These are phyloP conservation scores for Parnassius glacialis DNA, from an alignment of 2,888 invertebrate species.

Conservation along the genomic window DNA sequence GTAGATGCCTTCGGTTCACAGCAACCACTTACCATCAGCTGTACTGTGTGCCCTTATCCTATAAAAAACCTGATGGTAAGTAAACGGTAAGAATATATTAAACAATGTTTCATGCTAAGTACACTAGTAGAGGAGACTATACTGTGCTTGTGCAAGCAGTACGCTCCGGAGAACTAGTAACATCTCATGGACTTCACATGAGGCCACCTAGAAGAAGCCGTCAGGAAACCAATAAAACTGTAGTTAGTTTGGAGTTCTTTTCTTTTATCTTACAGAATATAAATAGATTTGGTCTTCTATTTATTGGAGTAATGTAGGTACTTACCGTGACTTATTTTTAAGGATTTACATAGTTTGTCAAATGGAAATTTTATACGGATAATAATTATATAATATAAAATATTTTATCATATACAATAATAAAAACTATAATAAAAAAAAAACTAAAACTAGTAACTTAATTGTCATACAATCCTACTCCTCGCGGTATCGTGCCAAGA, in stretches of 20 bases:
- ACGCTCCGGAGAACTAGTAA: conserved; percentile 80
- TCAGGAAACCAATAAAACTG: conserved; percentile 69
- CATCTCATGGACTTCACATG: conserved; percentile 71
- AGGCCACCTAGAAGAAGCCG: conserved; percentile 77
- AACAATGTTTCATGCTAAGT: conserved; percentile 75
- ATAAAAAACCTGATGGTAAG: too few species aligned
- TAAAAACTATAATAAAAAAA: too few species aligned
- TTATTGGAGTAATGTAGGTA: conserved; percentile 79
- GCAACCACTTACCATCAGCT: too few species aligned
- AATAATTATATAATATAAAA: too few species aligned
- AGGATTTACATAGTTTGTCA: conserved; percentile 68
- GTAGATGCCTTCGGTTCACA: too few species aligned
- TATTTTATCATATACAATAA: too few species aligned
- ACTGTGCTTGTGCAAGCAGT: conserved; percentile 80
- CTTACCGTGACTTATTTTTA: conserved; percentile 71
- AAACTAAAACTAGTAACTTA: too few species aligned
- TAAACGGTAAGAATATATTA: too few species aligned
- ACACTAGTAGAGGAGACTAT: conserved; percentile 79
- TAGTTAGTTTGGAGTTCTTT: conserved; percentile 70
- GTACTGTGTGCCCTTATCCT: too few species aligned
- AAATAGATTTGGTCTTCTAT: conserved; percentile 73
- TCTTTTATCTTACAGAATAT: conserved; percentile 60
- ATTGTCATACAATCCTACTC: too few species aligned
- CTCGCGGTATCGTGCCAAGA: too few species aligned
- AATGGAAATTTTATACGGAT: conserved; percentile 58